Percentiles rank a stretch among this genome's conserved stretches.
Conservation (phyloP, 2,797 vertebrate genomes). For the Nannoperca australis region DNA sequence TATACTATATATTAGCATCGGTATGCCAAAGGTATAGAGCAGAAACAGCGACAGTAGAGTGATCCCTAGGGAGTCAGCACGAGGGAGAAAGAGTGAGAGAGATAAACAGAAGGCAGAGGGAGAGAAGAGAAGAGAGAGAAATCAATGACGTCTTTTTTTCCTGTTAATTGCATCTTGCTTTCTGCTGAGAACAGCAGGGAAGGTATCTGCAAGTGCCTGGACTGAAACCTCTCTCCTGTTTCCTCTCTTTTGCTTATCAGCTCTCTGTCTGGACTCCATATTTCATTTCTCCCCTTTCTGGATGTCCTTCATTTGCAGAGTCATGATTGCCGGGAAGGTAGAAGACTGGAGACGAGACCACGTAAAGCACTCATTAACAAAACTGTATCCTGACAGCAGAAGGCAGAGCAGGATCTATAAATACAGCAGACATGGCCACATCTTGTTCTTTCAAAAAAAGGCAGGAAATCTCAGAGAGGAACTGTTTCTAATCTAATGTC, state of each 20-base stretch:
- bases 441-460: conserved; percentile 42
- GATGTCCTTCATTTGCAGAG: conserved; percentile 66
- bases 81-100: conserved; percentile 38
- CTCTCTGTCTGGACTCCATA: conserved; percentile 40
- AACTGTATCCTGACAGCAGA: conserved; percentile 40
- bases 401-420: conserved; percentile 49
- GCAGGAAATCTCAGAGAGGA: conserved; percentile 46
- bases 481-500: background rate
- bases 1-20: conserved; percentile 63
- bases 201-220: conserved; percentile 58
- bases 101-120: conserved; percentile 57
- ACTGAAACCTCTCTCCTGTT: conserved; percentile 62
- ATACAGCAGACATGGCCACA: conserved; percentile 32
- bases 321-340: conserved; percentile 66
- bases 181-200: conserved; percentile 83
- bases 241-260: conserved; percentile 45
- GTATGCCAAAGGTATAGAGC: conserved; percentile 53
- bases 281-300: conserved; percentile 52
- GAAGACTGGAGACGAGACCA: conserved; percentile 3
- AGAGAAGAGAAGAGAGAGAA: conserved; percentile 59
- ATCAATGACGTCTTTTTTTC: conserved; percentile 77
- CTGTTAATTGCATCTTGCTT: conserved; percentile 82
- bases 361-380: conserved; percentile 57
- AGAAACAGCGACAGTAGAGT: conserved; percentile 55
- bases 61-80: conserved; percentile 57